Evolutionary conservation across 1,140 invertebrate species (phyloP), one percentile per base, ranked within the genome.

Genomic region (Tetragonula clypearis): DNA sequence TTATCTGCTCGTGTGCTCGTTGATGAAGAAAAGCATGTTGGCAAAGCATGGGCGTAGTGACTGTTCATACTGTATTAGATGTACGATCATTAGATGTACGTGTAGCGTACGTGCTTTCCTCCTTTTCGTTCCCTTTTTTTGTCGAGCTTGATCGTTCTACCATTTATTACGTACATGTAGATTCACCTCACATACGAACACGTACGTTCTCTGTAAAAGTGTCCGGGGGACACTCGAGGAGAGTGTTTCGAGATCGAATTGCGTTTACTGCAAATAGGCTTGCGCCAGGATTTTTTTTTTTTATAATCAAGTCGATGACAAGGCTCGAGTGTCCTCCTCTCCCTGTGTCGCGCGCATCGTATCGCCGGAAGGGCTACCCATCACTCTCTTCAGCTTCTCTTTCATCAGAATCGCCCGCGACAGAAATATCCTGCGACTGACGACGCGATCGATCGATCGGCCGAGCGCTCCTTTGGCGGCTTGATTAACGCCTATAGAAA

Each of bases 351-450:
- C 58, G 82, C 68, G 49, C 68, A 84, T 73, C 65, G 77, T 66
- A 79, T 78, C 66, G 56, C 58, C 58, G 58, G 49, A 15, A 66
- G 66, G 21, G 68, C 65, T 55, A 79, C 60, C 41, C 81, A 78
- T 49, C 26, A 62, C n/a, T 83, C 81, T 83, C 76, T 79, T 79
- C 76, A 41, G 82, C 76, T 84, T 84, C 82, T 79, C 77, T 84
- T 79, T 72, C 55, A 79, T 79, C 49, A 26, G 68, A 53, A 60
- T 84, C 30, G 19, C 55, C 68, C 53, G 82, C n/a, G 77, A 56
- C 56, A 65, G 53, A 55, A 79, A 72, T 79, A 79, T 73, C 68
- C 8, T 65, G 82, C 82, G 53, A 58, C 74, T 49, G 73, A n/a
- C 19, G 62, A 76, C 11, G 23, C 26, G n/a, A 82, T 82, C 71